Evolutionary conservation across 2,113 vertebrate genomes (phyloP).

Genomic region (Bos javanicus): DNA sequence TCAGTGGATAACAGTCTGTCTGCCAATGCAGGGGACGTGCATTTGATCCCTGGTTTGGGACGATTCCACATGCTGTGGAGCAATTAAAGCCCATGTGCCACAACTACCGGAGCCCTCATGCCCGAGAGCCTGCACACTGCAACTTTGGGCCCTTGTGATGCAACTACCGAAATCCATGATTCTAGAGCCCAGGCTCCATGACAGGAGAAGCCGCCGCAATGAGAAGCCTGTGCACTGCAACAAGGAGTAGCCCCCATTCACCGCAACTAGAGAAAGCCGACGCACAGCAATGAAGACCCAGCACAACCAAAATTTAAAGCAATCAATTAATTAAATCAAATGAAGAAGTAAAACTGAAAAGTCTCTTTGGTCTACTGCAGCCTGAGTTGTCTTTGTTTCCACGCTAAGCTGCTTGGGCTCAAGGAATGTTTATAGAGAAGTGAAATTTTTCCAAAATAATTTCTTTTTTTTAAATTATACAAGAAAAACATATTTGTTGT

Average conservation of each 20-base stretch:
- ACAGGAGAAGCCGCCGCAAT: background rate
- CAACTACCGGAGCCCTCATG: background rate
- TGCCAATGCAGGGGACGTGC: background rate
- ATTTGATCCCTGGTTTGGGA: background rate
- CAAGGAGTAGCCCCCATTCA: background rate
- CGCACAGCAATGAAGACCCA: background rate
- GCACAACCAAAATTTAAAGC: background rate
- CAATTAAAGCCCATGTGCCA: background rate
- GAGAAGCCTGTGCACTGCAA: background rate
- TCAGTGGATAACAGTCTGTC: background rate
- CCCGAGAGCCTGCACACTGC: background rate
- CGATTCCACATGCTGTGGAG: rapidly evolving
- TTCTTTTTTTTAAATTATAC: background rate
- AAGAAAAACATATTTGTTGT: background rate
- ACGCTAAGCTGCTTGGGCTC: background rate
- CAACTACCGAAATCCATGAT: background rate
- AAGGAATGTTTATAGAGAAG: background rate
- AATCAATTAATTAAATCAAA: background rate
- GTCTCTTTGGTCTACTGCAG: background rate
- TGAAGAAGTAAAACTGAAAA: background rate
- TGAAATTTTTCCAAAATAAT: background rate
- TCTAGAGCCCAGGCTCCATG: background rate
- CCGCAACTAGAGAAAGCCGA: background rate
- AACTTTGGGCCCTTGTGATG: background rate
- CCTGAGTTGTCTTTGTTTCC: background rate